These are phyloP conservation scores for Plagodis pulveraria DNA, from an alignment of 2,888 invertebrate genomes.

Conservation along the genomic window DNA sequence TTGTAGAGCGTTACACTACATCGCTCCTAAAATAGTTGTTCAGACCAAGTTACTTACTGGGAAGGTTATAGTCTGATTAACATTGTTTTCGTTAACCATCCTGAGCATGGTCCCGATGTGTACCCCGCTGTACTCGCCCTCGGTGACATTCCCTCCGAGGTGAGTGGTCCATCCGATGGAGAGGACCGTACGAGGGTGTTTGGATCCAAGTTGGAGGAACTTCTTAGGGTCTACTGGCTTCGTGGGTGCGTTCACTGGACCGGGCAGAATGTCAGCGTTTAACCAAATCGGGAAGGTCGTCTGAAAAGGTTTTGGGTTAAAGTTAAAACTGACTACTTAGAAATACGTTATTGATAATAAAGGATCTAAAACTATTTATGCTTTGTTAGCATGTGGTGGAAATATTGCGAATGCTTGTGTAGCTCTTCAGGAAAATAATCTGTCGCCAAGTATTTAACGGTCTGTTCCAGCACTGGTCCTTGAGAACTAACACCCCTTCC, in stretches of 20 bases:
- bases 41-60: constrained; percentile 76
- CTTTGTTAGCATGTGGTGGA: no score
- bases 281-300: constrained; percentile 91
- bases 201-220: constrained; percentile 86
- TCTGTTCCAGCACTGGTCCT: no score
- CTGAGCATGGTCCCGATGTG: constrained; percentile 89
- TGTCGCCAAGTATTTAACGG: no score
- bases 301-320: constrained; percentile 69
- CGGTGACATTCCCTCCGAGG: constrained; percentile 79
- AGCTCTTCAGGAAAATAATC: no score
- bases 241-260: constrained; percentile 87
- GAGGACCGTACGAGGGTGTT: constrained; percentile 87
- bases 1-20: no score
- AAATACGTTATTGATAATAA: no score
- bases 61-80: constrained; percentile 91
- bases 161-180: constrained; percentile 94
- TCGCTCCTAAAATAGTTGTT: no score
- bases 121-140: constrained; percentile 85
- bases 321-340: no score
- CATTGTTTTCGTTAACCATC: constrained; percentile 78
- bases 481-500: no score
- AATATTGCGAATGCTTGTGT: no score
- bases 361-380: no score
- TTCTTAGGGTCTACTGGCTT: constrained; percentile 86
- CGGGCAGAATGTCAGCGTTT: constrained; percentile 93